Evolutionary conservation across 2,888 invertebrate species (phyloP).

Genomic region (Seladonia tumulorum): DNA sequence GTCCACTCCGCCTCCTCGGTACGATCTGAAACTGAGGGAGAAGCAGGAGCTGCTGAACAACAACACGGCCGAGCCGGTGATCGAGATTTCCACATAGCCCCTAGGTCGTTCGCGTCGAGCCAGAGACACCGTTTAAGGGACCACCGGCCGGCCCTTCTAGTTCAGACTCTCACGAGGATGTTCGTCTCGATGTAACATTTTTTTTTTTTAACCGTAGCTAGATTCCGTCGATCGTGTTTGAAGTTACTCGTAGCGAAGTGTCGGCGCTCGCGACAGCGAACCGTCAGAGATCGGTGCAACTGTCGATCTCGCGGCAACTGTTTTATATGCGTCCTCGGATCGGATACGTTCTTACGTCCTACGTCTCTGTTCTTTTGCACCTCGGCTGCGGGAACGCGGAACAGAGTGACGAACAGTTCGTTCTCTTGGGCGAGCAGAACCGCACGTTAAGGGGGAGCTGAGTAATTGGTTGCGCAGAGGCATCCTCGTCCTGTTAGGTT

Average conservation of each 20-base stretch:
- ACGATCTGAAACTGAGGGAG: slow-evolving; percentile 81
- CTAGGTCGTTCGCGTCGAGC: slow-evolving; percentile 47
- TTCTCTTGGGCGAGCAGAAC: slow-evolving; percentile 16
- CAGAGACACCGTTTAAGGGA: background rate
- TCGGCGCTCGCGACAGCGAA: background rate
- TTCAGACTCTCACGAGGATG: slow-evolving; percentile 38
- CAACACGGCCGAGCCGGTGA: slow-evolving; percentile 86
- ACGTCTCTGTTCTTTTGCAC: slow-evolving; percentile 56
- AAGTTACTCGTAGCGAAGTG: slow-evolving; percentile 22
- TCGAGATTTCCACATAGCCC: slow-evolving; percentile 87
- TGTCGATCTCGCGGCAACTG: slow-evolving; percentile 12
- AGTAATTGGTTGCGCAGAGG: background rate
- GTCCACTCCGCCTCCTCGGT: slow-evolving; percentile 73
- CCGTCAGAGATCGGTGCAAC: background rate
- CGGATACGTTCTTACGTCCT: slow-evolving; percentile 12
- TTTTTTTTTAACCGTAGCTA: slow-evolving; percentile 33
- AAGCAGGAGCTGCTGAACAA: slow-evolving; percentile 87
- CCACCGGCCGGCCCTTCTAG: slow-evolving; percentile 20
- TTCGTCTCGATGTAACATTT: slow-evolving; percentile 43
- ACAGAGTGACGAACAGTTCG: slow-evolving; percentile 22
- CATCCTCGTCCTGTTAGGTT: background rate
- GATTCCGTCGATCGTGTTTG: slow-evolving; percentile 29
- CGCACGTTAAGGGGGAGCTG: slow-evolving; percentile 30
- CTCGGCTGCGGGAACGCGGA: slow-evolving; percentile 21
- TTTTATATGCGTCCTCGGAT: slow-evolving; percentile 14